Conservation (phyloP, 2,888 invertebrate genomes). For the Cheilosia variabilis region DNA sequence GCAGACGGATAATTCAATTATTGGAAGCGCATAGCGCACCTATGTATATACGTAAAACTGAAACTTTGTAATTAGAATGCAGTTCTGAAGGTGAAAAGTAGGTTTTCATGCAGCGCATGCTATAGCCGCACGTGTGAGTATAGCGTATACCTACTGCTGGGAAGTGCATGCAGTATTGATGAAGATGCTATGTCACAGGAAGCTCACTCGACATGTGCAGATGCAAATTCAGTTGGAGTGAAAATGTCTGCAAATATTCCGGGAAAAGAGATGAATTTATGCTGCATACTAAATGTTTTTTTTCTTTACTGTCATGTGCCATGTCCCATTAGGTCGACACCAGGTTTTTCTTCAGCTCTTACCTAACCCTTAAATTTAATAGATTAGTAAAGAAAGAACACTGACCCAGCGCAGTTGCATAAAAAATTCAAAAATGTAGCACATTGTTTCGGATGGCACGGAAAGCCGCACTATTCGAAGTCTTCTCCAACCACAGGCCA, state of each 20-base stretch:
- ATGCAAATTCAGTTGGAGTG: no score
- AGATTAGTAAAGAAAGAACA: background rate
- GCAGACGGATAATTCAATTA: slow-evolving; percentile 74
- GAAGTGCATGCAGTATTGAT: background rate
- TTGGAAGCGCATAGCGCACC: slow-evolving; percentile 57
- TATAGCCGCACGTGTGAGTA: background rate
- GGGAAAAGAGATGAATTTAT: no score
- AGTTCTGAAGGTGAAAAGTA: slow-evolving; percentile 37
- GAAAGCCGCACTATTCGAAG: slow-evolving; percentile 29
- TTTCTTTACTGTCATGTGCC: no score
- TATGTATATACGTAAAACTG: slow-evolving; percentile 22
- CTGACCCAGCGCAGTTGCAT: background rate
- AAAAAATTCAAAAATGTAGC: background rate
- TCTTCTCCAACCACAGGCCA: slow-evolving; percentile 19
- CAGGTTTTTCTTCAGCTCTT: no score
- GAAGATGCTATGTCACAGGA: background rate
- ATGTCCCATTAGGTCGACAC: no score
- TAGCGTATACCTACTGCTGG: background rate
- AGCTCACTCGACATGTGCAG: no score
- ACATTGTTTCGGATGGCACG: slow-evolving; percentile 13
- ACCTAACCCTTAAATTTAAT: no score
- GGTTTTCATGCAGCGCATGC: slow-evolving; percentile 1
- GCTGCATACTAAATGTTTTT: no score
- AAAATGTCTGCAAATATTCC: no score
- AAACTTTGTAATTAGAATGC: slow-evolving; percentile 64